These are phyloP conservation scores for Sesia bembeciformis DNA, from an alignment of 2,888 invertebrate genomes.

Conservation along the genomic window DNA sequence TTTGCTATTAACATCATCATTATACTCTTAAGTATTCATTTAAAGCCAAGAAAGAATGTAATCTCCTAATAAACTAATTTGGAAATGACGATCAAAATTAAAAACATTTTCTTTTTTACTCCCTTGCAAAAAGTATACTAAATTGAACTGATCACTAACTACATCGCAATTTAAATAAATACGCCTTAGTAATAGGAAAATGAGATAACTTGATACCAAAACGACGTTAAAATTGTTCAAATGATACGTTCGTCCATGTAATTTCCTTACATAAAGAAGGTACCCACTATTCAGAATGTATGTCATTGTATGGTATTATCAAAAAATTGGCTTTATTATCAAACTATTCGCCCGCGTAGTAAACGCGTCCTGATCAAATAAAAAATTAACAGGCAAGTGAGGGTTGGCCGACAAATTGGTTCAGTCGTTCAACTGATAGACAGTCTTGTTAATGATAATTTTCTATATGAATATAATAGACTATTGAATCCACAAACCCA, in stretches of 20 bases:
- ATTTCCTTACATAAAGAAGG: conserved; percentile 49
- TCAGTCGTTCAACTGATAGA: conserved; percentile 37
- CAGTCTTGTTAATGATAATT: too few relatives aligned
- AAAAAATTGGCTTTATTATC: conserved; percentile 71
- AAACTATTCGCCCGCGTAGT: conserved; percentile 52
- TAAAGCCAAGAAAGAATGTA: too few relatives aligned
- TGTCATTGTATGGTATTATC: conserved; percentile 39
- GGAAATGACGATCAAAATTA: too few relatives aligned
- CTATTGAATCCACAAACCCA: too few relatives aligned
- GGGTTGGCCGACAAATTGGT: conserved; percentile 52
- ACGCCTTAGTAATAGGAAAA: conserved; percentile 36
- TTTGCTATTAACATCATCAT: too few relatives aligned
- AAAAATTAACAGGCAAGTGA: conserved; percentile 62
- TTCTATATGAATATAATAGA: too few relatives aligned
- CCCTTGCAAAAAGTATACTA: too few relatives aligned
- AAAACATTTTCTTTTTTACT: too few relatives aligned
- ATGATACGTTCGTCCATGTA: conserved; percentile 53
- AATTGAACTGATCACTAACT: not conserved
- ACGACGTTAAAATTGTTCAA: conserved; percentile 57
- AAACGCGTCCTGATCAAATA: conserved; percentile 68
- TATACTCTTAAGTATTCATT: too few relatives aligned
- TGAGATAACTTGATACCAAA: conserved; percentile 59
- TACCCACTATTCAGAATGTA: conserved; percentile 31
- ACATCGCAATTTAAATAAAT: conserved; percentile 18
- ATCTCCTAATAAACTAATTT: too few relatives aligned